Evolutionary conservation across 2,888 invertebrate genomes (phyloP), one percentile per base, ranked within the genome.

Genomic region (Dicyrtoma fusca): DNA sequence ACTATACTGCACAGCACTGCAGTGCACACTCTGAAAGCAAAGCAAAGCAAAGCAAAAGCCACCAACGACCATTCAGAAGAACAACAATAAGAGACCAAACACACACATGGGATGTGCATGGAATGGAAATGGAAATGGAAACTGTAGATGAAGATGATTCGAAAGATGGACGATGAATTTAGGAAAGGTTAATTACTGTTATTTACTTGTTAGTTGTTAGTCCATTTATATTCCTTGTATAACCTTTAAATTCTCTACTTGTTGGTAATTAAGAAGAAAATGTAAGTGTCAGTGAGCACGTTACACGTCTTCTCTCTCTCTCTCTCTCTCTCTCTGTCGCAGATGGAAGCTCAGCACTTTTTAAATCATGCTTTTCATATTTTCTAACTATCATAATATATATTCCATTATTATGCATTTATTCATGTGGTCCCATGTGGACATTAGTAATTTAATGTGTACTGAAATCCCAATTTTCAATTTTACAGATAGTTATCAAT

Each of bases 151-250:
- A 57, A 57, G 42, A 61, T 11, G 61, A 51, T 51, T 65, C 25
- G 11, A 45, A 23, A 23, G 47, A 65, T 65, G 11, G 26, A 65
- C 25, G 47, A 65, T 65, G 65, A 65, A 65, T 65, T 49, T 65
- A 51, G 49, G 47, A 51, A 65, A 65, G 65, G 45, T 51, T 65
- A 65, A 65, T 49, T 65, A 51, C 51, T 65, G 49, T 65, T 65
- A 65, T 65, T 65, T 65, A 25, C 51, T 23, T 21, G 26, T 65
- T 65, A 47, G 49, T 26, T 51, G 26, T 65, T 65, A 47, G 49
- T 26, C 65, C 65, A 65, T 65, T 51, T 65, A 49, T 65, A 49
- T 65, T 65, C 25, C 51, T 8, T 34, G 10, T 65, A 34, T 34
- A 65, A 65, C 65, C 65, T 65, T 65, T 51, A 65, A 13, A 34